Evolutionary conservation across 2,888 invertebrate species (phyloP), one percentile per base, ranked within the genome.

Genomic region (Temnothorax unifasciatus): DNA sequence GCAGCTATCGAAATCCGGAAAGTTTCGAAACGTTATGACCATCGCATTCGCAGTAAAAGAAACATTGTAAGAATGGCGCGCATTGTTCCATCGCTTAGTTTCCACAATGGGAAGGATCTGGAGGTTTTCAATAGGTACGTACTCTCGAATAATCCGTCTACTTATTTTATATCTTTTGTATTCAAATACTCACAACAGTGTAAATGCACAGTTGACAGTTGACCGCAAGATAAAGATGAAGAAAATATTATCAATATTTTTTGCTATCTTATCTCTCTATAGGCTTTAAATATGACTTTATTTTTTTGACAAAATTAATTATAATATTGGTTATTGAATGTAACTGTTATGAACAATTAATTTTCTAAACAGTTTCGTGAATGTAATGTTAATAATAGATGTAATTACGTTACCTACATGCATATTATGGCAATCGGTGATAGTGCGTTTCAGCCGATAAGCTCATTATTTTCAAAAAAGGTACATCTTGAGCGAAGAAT

Each of bases 51-150:
- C 86, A 87, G 81, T 75, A 84, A 61, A 85, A 83, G 86, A 87
- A 89, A 90, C 88, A 18, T 8, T 91, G 84, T 88, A 87, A 91
- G 89, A 90, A 91, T 89, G 41, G 21, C 61, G 41, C 71, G 85
- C 87, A 91, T 92, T 93, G 92, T 93, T 91, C 89, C 83, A 71
- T 82, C 83, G 84, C 86, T 90, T 88, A 85, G 77, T 84, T 88
- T 86, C 77, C 81, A 88, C 90, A 89, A 88, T 87, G 44, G 75
- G 34, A 34, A 34, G 34, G 34, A 11, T 3, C 18, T 50, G 38
- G 13, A 66, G 52, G 57, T 85, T 50, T 77, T 87, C 86, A 85
- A 86, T 87, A 88, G 68, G 71, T 75, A 66, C 15, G 18, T 71
- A 73, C 57, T 83, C 50, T 59, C 34, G 75, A 84, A 25, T 63